Evolutionary conservation across 1,140 invertebrate genomes (phyloP).

Genomic region (Acyrthosiphon pisum): DNA sequence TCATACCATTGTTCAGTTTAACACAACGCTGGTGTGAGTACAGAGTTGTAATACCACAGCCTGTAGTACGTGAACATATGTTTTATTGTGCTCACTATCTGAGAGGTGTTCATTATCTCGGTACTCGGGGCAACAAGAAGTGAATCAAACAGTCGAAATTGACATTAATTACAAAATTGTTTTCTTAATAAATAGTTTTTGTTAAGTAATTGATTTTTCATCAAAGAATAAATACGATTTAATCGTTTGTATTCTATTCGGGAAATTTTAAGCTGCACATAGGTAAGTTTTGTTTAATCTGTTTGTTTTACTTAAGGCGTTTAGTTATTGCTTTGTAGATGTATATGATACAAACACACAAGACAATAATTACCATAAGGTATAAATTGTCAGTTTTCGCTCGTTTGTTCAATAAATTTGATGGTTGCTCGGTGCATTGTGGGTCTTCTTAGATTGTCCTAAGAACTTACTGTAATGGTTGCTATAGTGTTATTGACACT

Average conservation of each 20-base stretch:
- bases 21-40: not conserved
- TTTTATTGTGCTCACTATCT: conserved; percentile 54
- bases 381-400: not conserved
- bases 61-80: conserved; percentile 17
- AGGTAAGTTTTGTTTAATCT: conserved; percentile 4
- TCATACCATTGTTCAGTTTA: not conserved
- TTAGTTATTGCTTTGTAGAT: not conserved
- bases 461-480: not conserved
- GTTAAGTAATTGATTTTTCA: not conserved
- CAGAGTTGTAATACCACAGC: not conserved
- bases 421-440: not conserved
- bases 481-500: conserved; percentile 18
- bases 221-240: not conserved
- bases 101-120: conserved; percentile 51
- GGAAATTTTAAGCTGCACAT: not conserved
- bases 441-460: not conserved
- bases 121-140: conserved; percentile 46
- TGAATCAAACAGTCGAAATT: conserved; percentile 43
- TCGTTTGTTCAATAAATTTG: conserved; percentile 39
- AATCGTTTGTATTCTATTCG: not conserved
- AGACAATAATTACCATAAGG: conserved; percentile 10
- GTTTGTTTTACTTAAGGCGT: not conserved
- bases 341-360: not conserved
- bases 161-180: conserved; percentile 11
- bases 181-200: conserved; percentile 36